phyloP scores from a whole-genome alignment of 2,113 vertebrate genomes.

The Cynocephalus volans region DNA sequence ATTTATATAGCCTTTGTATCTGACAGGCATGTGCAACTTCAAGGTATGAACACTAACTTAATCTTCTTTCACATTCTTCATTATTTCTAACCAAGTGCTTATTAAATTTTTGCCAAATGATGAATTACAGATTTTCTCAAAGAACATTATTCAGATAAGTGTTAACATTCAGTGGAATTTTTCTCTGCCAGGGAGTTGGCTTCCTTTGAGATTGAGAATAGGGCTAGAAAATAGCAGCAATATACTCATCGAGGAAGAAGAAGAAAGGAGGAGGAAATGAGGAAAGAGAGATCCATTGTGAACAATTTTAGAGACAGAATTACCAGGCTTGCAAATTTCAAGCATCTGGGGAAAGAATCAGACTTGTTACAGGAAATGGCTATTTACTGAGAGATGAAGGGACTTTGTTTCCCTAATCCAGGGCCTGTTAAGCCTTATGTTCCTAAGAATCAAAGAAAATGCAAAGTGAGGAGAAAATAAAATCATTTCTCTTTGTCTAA shows the following conservation, averaged over 20 bases:
- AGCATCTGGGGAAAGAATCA: constrained; percentile 74
- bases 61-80: neutral
- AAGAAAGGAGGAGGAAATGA: constrained; percentile 67
- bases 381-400: constrained; percentile 73
- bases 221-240: constrained; percentile 59
- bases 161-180: neutral
- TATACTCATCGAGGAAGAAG: constrained; percentile 50
- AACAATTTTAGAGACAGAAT: constrained; percentile 86
- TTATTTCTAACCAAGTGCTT: neutral
- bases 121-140: neutral
- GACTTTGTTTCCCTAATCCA: constrained; percentile 71
- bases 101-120: neutral
- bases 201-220: constrained; percentile 43
- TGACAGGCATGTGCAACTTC: neutral
- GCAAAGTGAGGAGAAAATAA: constrained; percentile 62
- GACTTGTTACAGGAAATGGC: constrained; percentile 79
- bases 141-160: neutral
- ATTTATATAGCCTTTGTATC: neutral
- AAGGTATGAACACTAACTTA: neutral
- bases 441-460: constrained; percentile 70
- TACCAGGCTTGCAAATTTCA: constrained; percentile 85
- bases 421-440: neutral
- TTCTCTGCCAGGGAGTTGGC: neutral
- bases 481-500: constrained; percentile 62
- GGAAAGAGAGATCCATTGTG: constrained; percentile 76